phyloP scores from a whole-genome alignment of 2,797 vertebrate genomes.

The Heliangelus exortis region DNA sequence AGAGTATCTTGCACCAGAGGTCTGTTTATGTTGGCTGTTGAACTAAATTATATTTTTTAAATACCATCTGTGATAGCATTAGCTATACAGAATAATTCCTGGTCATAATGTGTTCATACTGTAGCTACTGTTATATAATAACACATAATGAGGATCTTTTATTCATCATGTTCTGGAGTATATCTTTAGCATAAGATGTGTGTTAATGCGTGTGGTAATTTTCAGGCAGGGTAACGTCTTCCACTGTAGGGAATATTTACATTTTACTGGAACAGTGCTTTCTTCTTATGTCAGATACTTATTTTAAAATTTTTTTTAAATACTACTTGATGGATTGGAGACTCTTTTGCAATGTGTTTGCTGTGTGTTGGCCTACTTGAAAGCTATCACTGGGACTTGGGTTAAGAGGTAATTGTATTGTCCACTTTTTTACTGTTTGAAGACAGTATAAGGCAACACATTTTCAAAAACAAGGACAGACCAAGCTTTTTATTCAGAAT shows the following conservation, averaged over 20 bases:
- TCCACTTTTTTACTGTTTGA: neutral
- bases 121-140: neutral
- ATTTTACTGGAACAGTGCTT: neutral
- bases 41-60: neutral
- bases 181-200: neutral
- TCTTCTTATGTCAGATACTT: neutral
- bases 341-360: neutral
- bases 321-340: neutral
- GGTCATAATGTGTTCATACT: neutral
- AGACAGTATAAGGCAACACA: neutral
- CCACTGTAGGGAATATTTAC: neutral
- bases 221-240: neutral
- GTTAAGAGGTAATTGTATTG: neutral
- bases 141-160: neutral
- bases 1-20: constrained; percentile 97
- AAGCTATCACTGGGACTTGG: neutral
- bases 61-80: neutral
- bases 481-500: neutral
- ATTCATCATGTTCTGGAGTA: neutral
- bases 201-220: neutral
- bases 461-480: neutral
- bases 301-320: neutral
- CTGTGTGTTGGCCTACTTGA: neutral
- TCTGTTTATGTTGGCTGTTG: constrained; percentile 47
- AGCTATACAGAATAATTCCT: neutral